Evolutionary conservation across 2,888 invertebrate genomes (phyloP).

Genomic region (Thymelicus lineola): DNA sequence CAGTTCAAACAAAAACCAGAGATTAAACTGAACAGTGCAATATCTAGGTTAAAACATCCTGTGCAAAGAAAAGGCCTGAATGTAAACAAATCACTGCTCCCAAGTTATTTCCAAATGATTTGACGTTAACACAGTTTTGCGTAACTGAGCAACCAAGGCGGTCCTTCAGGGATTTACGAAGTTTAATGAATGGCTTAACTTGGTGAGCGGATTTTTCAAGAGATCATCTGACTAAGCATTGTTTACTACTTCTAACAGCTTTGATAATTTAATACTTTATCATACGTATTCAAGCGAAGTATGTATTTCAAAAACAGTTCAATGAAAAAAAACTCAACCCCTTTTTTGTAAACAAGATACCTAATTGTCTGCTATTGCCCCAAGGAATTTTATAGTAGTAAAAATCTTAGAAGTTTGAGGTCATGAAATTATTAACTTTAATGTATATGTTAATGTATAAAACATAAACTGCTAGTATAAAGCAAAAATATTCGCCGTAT

Average conservation of each 20-base stretch:
- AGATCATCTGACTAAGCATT: constrained; percentile 40
- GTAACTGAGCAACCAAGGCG: constrained; percentile 50
- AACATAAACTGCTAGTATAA: not conserved
- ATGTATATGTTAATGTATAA: not conserved
- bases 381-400: too few species aligned
- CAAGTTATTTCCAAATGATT: constrained; percentile 41
- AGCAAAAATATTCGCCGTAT: not conserved
- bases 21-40: not conserved
- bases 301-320: too few species aligned
- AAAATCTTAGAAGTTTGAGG: too few species aligned
- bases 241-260: constrained; percentile 23
- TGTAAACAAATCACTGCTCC: constrained; percentile 29
- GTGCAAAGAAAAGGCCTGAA: constrained; percentile 9
- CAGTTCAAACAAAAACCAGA: not conserved
- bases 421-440: too few species aligned
- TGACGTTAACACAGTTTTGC: constrained; percentile 49
- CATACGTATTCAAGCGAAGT: too few species aligned
- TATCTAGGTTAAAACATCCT: constrained; percentile 2
- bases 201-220: constrained; percentile 42
- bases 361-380: too few species aligned
- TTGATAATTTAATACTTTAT: too few species aligned
- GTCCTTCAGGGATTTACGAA: constrained; percentile 47
- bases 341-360: too few species aligned
- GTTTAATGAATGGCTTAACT: constrained; percentile 50
- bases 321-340: too few species aligned